Percentiles rank a stretch among this genome's conserved stretches.
Conservation (phyloP, 2,113 vertebrate genomes). For the Dasyprocta punctata region DNA sequence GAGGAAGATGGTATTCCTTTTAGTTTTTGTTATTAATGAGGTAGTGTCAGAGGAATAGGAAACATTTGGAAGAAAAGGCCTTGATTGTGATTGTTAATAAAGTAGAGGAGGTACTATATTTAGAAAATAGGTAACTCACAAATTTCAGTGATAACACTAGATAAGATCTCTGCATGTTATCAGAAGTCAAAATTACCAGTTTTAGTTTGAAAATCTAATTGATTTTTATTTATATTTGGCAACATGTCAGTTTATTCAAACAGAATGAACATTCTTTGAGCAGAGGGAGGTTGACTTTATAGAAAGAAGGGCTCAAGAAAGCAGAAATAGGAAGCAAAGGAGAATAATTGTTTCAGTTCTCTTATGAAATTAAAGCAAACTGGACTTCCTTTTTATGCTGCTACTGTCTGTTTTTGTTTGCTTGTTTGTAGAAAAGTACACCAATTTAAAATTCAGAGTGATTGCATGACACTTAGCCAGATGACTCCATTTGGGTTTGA, state of each 20-base stretch:
- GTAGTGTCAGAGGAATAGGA: neutral
- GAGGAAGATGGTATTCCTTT: neutral
- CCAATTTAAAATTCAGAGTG: neutral
- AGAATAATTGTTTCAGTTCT: neutral
- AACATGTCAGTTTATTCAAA: neutral
- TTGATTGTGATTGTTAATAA: slow-evolving; percentile 2
- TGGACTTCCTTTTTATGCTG: neutral
- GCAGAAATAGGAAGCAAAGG: neutral
- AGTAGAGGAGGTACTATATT: neutral
- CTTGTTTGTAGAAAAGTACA: neutral
- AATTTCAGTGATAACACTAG: neutral
- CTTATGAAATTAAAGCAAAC: neutral
- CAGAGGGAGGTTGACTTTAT: neutral
- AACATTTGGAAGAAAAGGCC: neutral
- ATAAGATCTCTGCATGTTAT: slow-evolving; percentile 10
- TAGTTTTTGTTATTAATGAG: neutral
- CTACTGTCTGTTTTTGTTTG: neutral
- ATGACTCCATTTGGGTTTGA: neutral
- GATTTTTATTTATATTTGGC: neutral
- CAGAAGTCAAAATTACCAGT: neutral
- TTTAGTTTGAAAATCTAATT: neutral
- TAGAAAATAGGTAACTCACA: neutral
- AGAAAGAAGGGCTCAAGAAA: neutral
- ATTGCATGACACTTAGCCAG: neutral
- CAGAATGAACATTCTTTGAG: neutral